phyloP scores from a whole-genome alignment of 2,888 invertebrate genomes.

The Agonopterix alstromeriana region DNA sequence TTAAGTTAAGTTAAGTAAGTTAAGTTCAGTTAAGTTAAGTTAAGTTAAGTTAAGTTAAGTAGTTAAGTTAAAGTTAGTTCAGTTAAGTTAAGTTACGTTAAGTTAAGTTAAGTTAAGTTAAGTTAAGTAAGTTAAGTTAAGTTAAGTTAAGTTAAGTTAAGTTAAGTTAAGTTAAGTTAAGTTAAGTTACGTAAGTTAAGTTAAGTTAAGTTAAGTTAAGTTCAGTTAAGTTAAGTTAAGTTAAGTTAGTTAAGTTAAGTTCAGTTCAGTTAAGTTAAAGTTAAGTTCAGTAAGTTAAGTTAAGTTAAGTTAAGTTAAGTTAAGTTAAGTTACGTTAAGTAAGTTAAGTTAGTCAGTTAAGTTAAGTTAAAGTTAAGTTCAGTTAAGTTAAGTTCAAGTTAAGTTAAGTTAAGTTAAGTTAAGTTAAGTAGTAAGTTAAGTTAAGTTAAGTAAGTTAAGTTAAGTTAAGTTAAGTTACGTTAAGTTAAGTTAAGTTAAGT shows the following conservation, averaged over 20 bases:
- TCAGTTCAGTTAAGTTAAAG: conserved; percentile 3
- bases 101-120: conserved; percentile 15
- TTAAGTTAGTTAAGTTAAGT: neutral
- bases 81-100: conserved; percentile 12
- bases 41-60: conserved; percentile 14
- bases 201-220: conserved; percentile 3
- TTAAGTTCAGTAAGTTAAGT: conserved; percentile 3
- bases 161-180: neutral
- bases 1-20: conserved; percentile 12
- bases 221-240: conserved; percentile 5
- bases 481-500: conserved; percentile 3
- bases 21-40: conserved; percentile 11
- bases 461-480: conserved; percentile 6
- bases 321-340: conserved; percentile 4
- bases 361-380: conserved; percentile 4
- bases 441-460: conserved; percentile 4
- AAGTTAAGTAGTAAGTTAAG: conserved; percentile 7
- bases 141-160: too few relatives aligned
- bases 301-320: conserved; percentile 4
- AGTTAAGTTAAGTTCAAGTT: conserved; percentile 7
- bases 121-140: conserved; percentile 15
- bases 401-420: conserved; percentile 4
- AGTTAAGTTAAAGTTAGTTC: conserved; percentile 13
- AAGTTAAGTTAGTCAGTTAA: conserved; percentile 12
- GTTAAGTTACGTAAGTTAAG: conserved; percentile 1